Conservation (phyloP, 2,113 vertebrate species). For the Astatotilapia flaviijosephi region DNA sequence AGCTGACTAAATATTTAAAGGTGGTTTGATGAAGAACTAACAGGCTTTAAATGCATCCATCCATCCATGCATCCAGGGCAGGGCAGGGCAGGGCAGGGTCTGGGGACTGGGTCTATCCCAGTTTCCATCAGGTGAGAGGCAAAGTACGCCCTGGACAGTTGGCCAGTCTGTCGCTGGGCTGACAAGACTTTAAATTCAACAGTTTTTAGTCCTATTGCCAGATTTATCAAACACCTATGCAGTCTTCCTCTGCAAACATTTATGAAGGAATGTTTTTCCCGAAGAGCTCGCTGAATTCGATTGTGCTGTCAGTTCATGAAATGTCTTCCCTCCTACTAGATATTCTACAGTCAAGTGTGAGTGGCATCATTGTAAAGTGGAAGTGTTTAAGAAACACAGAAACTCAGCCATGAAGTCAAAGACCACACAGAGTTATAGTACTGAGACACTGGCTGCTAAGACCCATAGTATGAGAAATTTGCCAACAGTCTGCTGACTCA, state of each 20-base stretch:
- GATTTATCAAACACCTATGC: not conserved
- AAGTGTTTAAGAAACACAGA: not conserved
- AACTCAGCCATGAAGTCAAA: not conserved
- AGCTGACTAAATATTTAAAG: not conserved
- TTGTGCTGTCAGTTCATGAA: not conserved
- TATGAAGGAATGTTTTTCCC: not conserved
- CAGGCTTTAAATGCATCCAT: not conserved
- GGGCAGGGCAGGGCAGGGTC: not conserved
- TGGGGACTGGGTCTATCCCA: not conserved
- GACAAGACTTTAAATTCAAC: not conserved
- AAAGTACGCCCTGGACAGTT: accelerated
- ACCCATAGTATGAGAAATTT: not conserved
- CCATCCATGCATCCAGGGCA: not conserved
- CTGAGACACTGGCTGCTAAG: not conserved
- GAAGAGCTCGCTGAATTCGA: not conserved
- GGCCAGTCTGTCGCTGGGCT: not conserved
- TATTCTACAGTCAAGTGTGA: not conserved
- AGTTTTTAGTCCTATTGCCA: not conserved
- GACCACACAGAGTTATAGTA: not conserved
- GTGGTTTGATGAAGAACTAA: not conserved
- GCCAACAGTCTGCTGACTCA: not conserved
- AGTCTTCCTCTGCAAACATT: not conserved
- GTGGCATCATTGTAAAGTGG: not conserved
- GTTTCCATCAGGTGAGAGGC: not conserved
- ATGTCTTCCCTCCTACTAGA: not conserved